A percentile compares a stretch with the other conserved stretches of the same genome.
Conservation (phyloP, 2,113 vertebrate genomes). For the Mobula hypostoma region DNA sequence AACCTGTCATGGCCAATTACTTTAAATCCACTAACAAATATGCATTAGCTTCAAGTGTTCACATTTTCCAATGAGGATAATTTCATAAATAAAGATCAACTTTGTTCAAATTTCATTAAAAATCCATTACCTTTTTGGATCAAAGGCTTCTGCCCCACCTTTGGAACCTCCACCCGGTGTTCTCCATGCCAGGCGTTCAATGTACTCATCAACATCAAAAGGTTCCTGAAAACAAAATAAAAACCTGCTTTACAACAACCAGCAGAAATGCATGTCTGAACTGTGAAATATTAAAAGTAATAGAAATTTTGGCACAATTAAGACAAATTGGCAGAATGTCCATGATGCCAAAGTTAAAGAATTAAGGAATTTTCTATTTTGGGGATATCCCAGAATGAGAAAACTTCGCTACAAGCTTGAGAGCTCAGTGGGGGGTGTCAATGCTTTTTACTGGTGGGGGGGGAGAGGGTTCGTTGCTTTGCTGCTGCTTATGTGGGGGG, state of each 20-base stretch:
- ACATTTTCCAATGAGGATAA: not conserved
- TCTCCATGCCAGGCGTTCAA: constrained; percentile 94
- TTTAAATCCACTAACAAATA: not conserved
- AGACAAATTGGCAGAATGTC: not conserved
- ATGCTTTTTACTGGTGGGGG: too few species aligned
- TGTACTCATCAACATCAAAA: constrained; percentile 98
- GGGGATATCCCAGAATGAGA: not conserved
- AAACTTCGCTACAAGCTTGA: not conserved
- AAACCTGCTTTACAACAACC: not conserved
- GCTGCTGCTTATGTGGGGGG: too few species aligned
- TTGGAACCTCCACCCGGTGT: constrained; percentile 94
- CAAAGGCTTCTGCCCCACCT: constrained; percentile 89
- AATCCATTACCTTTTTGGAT: constrained; percentile 83
- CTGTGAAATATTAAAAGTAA: not conserved
- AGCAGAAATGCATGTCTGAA: not conserved
- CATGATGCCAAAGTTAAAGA: not conserved
- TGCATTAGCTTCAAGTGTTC: not conserved
- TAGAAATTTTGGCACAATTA: not conserved
- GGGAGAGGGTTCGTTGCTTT: too few species aligned
- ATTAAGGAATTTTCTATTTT: not conserved
- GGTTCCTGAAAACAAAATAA: constrained; percentile 69
- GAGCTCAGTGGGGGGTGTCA: too few species aligned
- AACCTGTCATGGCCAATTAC: not conserved
- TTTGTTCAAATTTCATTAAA: not conserved
- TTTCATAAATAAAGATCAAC: not conserved